Percentiles rank a stretch among this genome's conserved stretches.
phyloP scores from a whole-genome alignment of 2,113 vertebrate genomes.

The Solea solea region DNA sequence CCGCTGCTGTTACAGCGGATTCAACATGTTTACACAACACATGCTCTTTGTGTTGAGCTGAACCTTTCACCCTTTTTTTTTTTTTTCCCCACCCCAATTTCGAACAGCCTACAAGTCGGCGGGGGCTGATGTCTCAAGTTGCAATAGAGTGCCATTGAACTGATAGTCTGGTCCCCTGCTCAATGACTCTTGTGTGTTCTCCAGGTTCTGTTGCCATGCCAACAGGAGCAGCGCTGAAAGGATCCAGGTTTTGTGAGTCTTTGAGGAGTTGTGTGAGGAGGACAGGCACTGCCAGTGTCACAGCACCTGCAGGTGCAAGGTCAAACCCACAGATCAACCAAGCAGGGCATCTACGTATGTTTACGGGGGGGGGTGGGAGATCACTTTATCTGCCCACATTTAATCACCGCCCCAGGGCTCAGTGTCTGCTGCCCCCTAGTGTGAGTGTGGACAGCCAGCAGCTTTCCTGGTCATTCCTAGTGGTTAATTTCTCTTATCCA shows the following conservation, averaged over 20 bases:
- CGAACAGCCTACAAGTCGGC: constrained; percentile 11
- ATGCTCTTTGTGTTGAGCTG: constrained; percentile 31
- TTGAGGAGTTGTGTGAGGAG: constrained; percentile 38
- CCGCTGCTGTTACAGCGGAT: constrained; percentile 21
- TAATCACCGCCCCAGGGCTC: constrained; percentile 49
- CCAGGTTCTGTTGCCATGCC: constrained; percentile 70
- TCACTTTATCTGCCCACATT: constrained; percentile 35
- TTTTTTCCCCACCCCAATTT: constrained; percentile 26
- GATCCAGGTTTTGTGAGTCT: constrained; percentile 41
- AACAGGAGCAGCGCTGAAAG: constrained; percentile 55
- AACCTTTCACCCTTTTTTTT: constrained; percentile 25
- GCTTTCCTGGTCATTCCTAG: neutral
- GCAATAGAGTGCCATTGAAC: constrained; percentile 62
- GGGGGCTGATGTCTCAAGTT: constrained; percentile 31
- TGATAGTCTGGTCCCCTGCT: constrained; percentile 48
- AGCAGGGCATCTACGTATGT: neutral
- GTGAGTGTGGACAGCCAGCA: constrained; percentile 36
- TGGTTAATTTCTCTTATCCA: constrained; percentile 33
- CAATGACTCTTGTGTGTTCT: constrained; percentile 71
- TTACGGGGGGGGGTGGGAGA: neutral
- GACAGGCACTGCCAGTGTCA: constrained; percentile 60
- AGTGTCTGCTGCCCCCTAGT: constrained; percentile 78
- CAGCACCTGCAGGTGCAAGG: constrained; percentile 57
- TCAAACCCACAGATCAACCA: constrained; percentile 39
- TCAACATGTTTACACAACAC: constrained; percentile 48